Percentiles rank a stretch among this genome's conserved stretches.
These are phyloP conservation scores for Chrysomela aeneicollis DNA, from an alignment of 2,888 invertebrate species.

Conservation along the genomic window DNA sequence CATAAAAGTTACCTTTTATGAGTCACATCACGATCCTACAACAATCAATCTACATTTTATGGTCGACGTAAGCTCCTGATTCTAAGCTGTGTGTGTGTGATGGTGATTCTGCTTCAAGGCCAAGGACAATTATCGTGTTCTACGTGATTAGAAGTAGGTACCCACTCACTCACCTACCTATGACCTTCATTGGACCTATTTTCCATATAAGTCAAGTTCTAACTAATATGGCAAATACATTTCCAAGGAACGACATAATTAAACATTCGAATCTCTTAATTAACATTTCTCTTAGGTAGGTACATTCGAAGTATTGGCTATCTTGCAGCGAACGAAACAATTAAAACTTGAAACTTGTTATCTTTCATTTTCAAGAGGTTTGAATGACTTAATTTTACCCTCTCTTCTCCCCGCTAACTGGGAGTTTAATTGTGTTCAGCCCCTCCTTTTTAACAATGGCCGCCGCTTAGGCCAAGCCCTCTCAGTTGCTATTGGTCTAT, in stretches of 20 bases:
- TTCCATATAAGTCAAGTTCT: too few species aligned
- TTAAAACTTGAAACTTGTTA: conserved; percentile 47
- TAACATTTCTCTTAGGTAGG: conserved; percentile 11
- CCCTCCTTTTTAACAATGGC: conserved; percentile 60
- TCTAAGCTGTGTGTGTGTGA: conserved; percentile 1
- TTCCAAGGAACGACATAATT: background rate
- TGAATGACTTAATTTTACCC: conserved; percentile 25
- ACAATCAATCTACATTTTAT: conserved; percentile 52
- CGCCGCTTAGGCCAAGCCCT: conserved; percentile 46
- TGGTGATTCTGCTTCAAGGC: conserved; percentile 1
- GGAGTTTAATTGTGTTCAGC: conserved; percentile 45
- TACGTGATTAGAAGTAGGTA: too few species aligned
- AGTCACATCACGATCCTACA: conserved; percentile 54
- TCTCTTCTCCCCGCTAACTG: conserved; percentile 24
- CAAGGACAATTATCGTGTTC: too few species aligned
- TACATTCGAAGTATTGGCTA: background rate
- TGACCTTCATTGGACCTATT: too few species aligned
- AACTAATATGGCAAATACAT: too few species aligned
- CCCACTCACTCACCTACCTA: too few species aligned
- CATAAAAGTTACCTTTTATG: conserved; percentile 64
- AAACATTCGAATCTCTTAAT: background rate
- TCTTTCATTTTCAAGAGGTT: conserved; percentile 43
- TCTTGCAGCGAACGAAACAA: conserved; percentile 33
- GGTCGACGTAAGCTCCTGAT: conserved; percentile 23
- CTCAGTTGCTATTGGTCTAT: conserved; percentile 53